Evolutionary conservation across 2,888 invertebrate species (phyloP).

Genomic region (Sinopyrophorus schimmeli): DNA sequence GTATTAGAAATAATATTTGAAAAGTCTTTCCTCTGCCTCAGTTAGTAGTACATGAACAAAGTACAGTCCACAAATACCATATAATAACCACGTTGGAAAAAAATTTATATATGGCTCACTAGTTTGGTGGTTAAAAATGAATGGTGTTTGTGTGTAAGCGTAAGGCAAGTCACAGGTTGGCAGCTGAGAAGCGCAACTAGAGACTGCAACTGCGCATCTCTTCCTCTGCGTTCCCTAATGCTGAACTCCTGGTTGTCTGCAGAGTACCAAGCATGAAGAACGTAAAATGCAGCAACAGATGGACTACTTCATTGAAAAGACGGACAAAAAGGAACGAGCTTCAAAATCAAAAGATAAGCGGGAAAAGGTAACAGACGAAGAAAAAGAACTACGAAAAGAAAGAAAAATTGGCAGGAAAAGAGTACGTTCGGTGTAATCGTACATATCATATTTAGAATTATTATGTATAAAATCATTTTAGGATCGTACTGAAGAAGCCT

Average conservation of each 20-base stretch:
- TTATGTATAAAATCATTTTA: conserved; percentile 45
- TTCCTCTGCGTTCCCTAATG: conserved; percentile 43
- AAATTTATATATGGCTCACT: not conserved
- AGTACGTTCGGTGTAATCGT: conserved; percentile 59
- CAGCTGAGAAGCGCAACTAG: conserved; percentile 40
- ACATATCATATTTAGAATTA: not conserved
- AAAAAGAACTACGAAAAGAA: conserved; percentile 78
- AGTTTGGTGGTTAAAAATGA: conserved; percentile 15
- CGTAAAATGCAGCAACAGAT: conserved; percentile 48
- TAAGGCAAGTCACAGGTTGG: conserved; percentile 38
- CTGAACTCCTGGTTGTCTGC: conserved; percentile 51
- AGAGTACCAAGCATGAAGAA: conserved; percentile 58
- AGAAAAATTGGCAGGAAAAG: conserved; percentile 79
- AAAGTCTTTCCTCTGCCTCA: too few species aligned
- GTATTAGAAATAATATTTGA: too few species aligned
- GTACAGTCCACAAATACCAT: too few species aligned
- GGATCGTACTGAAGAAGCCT: conserved; percentile 75
- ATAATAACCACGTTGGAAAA: too few species aligned
- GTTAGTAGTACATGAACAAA: conserved; percentile 1
- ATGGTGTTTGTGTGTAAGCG: conserved; percentile 22
- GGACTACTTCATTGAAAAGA: conserved; percentile 52
- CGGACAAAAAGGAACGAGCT: conserved; percentile 59
- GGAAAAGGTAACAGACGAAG: conserved; percentile 74
- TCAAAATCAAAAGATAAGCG: conserved; percentile 61
- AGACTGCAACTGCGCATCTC: conserved; percentile 41